Base-by-base conservation (phyloP, 2,797 vertebrate species). In the Sebastiscus tertius region DNA sequence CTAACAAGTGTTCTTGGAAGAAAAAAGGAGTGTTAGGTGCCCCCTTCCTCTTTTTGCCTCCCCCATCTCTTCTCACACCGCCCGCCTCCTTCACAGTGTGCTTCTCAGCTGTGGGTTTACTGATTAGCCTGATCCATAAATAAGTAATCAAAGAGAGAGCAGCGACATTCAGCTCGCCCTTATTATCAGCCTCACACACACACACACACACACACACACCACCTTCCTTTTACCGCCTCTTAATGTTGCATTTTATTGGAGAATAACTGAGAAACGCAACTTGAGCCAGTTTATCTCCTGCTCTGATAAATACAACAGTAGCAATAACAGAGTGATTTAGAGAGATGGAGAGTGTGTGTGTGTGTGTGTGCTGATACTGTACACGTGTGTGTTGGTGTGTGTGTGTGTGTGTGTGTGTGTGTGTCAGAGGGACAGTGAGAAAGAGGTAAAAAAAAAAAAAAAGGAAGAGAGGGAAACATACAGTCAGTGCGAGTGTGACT, bases 401-500 rank as follows among this genome's bases (percentile, higher is more conserved):
- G 64, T 55, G 54, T 27, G 42, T 29, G 66, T 14, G 55, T 22
- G 56, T 58, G 56, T 2, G 59, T n/a, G 36, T 76, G 60, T 55
- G n/a, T 64, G 78, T 58, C 59, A 72, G 65, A 56, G 82, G 72
- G 72, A 88, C 75, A 75, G 27, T 31, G 36, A 29, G 68, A 79
- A 63, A 75, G 68, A 16, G 39, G 5, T 42, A 39, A 36, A 36
- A 36, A 36, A 36, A 16, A 42, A 42, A 42, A 7, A 18, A 42
- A 16, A 62, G 70, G 62, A 29, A 81, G 33, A 86, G 26, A 89
- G 80, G 77, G 77, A 91, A 91, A 91, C 88, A 84, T 92, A 91
- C 87, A 91, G 92, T 93, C 78, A 72, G 89, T 87, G 88, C 20
- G 90, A 93, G 89, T 95, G 91, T 95, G 95, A 95, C 95, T 95